phyloP scores from a whole-genome alignment of 30 jellyfish, hydroid and myxozoan genomes.

The Chironex yamaguchii region DNA sequence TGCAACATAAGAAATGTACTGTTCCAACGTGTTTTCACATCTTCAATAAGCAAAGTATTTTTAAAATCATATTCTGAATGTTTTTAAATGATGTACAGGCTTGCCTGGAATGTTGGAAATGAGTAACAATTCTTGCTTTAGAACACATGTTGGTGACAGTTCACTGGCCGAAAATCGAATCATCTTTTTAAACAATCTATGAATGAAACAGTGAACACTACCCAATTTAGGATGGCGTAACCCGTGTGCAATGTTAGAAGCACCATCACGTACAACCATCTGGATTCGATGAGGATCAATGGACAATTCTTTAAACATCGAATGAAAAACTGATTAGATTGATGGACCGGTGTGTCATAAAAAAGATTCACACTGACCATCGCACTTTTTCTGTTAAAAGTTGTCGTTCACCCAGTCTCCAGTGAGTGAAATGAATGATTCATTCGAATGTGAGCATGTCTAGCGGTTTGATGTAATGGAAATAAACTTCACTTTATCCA shows the following conservation, averaged over 20 bases:
- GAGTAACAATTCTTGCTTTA: slow-evolving; percentile 58
- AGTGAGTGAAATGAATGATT: slow-evolving; percentile 63
- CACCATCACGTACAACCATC: slow-evolving; percentile 76
- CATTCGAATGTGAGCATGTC: slow-evolving; percentile 77
- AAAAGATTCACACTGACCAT: slow-evolving; percentile 64
- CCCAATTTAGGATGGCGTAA: slow-evolving; percentile 55
- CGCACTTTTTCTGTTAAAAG: slow-evolving; percentile 54
- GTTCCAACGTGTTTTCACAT: no score
- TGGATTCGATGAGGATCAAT: slow-evolving; percentile 64
- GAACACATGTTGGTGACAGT: slow-evolving; percentile 71
- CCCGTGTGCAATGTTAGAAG: slow-evolving; percentile 65
- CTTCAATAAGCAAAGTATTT: no score
- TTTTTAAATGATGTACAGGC: no score
- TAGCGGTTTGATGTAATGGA: slow-evolving; percentile 72
- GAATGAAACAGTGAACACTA: slow-evolving; percentile 71
- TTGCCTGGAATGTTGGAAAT: no score
- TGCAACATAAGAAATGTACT: background rate
- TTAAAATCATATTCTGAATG: no score
- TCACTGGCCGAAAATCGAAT: slow-evolving; percentile 61
- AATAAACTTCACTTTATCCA: slow-evolving; percentile 59
- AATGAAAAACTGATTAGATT: slow-evolving; percentile 46
- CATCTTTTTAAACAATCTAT: slow-evolving; percentile 31
- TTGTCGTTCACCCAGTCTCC: slow-evolving; percentile 71
- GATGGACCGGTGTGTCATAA: slow-evolving; percentile 71
- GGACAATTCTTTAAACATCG: slow-evolving; percentile 60